phyloP scores from a whole-genome alignment of 2,888 invertebrate species.

The Chloromyia formosa region DNA sequence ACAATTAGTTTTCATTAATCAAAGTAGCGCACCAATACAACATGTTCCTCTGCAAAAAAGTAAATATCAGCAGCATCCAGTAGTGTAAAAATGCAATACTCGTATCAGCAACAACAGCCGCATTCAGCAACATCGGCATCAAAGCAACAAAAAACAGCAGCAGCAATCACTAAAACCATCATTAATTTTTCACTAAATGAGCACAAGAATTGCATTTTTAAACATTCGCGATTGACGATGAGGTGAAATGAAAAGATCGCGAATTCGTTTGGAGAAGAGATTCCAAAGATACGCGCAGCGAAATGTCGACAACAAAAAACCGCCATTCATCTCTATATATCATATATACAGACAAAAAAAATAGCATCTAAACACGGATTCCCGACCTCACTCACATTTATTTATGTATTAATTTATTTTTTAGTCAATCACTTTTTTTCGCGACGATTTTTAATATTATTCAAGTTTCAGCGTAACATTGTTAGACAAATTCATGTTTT shows the following conservation, averaged over 20 bases:
- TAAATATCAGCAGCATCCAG: too few species aligned
- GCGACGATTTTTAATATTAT: too few species aligned
- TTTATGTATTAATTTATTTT: not conserved
- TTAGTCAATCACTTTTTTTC: slow-evolving; percentile 32
- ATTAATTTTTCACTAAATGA: slow-evolving; percentile 3
- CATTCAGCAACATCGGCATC: slow-evolving; percentile 25
- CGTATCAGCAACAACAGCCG: not conserved
- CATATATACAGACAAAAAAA: too few species aligned
- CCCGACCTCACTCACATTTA: slow-evolving; percentile 35
- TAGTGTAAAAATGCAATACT: too few species aligned
- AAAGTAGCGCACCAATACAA: slow-evolving; percentile 41
- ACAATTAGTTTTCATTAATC: too few species aligned
- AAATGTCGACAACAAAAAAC: too few species aligned
- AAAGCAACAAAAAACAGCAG: slow-evolving; percentile 17
- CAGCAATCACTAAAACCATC: not conserved
- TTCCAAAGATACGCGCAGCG: too few species aligned
- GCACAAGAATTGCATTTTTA: slow-evolving; percentile 39
- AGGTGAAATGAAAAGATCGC: not conserved
- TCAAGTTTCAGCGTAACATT: too few species aligned
- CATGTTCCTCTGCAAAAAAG: slow-evolving; percentile 4
- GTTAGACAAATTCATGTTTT: too few species aligned
- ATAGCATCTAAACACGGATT: too few species aligned
- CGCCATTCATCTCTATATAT: too few species aligned
- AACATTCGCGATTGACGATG: not conserved
- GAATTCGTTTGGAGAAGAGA: too few species aligned